A percentile compares a stretch with the other conserved stretches of the same genome.
Conservation (phyloP, 2,113 vertebrate species). For the Isurus oxyrinchus region DNA sequence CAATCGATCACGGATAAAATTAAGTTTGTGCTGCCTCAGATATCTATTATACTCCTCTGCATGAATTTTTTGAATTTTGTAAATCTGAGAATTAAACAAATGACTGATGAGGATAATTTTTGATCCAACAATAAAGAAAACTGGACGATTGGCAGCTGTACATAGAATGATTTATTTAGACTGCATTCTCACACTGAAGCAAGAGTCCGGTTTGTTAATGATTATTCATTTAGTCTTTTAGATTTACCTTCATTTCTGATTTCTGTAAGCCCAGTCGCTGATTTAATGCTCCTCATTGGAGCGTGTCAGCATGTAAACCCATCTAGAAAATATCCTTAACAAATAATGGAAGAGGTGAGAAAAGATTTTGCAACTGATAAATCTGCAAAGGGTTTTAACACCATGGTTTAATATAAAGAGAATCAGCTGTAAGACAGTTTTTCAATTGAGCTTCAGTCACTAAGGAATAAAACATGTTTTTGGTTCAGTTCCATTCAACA, state of each 20-base stretch:
- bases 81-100: background rate
- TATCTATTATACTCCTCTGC: background rate
- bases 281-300: background rate
- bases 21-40: background rate
- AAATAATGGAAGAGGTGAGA: background rate
- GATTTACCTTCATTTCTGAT: background rate
- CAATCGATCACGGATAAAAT: background rate
- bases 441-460: background rate
- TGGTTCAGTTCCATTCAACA: background rate
- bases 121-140: background rate
- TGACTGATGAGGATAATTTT: background rate
- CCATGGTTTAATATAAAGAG: background rate
- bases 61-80: background rate
- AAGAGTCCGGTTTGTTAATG: background rate
- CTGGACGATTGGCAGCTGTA: background rate
- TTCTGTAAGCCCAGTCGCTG: background rate
- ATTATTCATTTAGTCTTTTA: background rate
- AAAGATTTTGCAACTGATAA: background rate
- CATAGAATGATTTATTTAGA: background rate
- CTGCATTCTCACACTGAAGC: background rate
- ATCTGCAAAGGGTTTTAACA: background rate
- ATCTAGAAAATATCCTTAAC: background rate
- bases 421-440: background rate
- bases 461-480: background rate
- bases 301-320: background rate